Evolutionary conservation across 2,888 invertebrate species (phyloP).

Genomic region (Calameuta filiformis): DNA sequence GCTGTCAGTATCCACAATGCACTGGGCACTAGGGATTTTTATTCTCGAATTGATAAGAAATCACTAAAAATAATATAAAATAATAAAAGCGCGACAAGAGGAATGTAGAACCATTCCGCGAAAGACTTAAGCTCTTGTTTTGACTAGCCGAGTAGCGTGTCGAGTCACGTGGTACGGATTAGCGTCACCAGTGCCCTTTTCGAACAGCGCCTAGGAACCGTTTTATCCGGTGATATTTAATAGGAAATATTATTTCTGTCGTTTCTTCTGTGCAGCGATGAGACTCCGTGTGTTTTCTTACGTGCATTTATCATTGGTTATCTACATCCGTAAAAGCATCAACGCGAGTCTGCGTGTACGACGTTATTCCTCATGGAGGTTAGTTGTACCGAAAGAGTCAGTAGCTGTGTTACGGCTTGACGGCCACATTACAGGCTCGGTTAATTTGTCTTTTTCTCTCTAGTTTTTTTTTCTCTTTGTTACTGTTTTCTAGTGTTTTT

Average conservation of each 20-base stretch:
- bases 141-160: not conserved
- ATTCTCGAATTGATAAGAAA: not conserved
- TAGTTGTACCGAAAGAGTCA: not conserved
- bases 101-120: not conserved
- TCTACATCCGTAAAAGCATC: not conserved
- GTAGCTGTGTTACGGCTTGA: conserved; percentile 53
- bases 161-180: not conserved
- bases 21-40: not conserved
- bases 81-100: not conserved
- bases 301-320: conserved; percentile 35
- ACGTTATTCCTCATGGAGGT: not conserved
- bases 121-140: not conserved
- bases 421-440: conserved; percentile 59
- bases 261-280: not conserved
- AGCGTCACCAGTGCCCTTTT: not conserved
- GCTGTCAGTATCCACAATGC: not conserved
- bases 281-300: conserved; percentile 33
- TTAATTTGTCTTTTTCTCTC: conserved; percentile 44
- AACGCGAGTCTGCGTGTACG: not conserved
- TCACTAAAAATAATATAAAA: not conserved
- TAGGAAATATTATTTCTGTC: not conserved
- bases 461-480: not conserved
- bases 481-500: not conserved
- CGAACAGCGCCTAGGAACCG: not conserved
- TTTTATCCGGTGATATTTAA: not conserved